Evolutionary conservation across 1,140 invertebrate species (phyloP).

Genomic region (Nephila pilipes): DNA sequence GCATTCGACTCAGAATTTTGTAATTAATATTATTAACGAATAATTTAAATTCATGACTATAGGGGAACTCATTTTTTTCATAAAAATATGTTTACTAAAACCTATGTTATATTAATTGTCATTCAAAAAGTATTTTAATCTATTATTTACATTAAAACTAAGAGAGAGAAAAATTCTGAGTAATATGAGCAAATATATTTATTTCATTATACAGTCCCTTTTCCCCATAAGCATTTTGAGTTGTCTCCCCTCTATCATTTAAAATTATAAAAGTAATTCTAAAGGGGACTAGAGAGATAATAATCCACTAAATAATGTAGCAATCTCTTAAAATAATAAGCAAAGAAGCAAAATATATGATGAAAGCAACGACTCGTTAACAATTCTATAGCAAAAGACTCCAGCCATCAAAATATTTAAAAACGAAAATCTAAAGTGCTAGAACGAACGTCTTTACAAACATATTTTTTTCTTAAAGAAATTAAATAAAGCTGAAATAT

Average conservation of each 20-base stretch:
- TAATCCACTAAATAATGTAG: not conserved
- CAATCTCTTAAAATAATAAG: not conserved
- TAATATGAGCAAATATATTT: too few relatives aligned
- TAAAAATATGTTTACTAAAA: too few relatives aligned
- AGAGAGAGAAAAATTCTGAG: too few relatives aligned
- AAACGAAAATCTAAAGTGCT: not conserved
- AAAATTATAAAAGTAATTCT: not conserved
- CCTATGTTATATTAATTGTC: too few relatives aligned
- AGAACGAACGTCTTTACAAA: not conserved
- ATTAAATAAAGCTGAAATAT: constrained; percentile 23
- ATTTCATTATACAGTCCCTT: too few relatives aligned
- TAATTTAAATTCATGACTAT: too few relatives aligned
- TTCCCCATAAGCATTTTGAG: too few relatives aligned
- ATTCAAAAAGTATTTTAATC: too few relatives aligned
- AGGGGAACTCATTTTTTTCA: too few relatives aligned
- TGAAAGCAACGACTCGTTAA: not conserved
- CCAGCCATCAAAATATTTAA: not conserved
- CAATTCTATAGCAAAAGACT: not conserved
- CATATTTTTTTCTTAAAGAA: not conserved
- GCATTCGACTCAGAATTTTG: too few relatives aligned
- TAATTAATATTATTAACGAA: too few relatives aligned
- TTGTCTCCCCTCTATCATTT: not conserved
- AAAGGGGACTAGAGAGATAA: not conserved
- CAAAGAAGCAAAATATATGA: not conserved
- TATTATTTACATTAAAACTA: too few relatives aligned